Evolutionary conservation across 1,140 invertebrate genomes (phyloP).

Genomic region (Drosophila auraria): DNA sequence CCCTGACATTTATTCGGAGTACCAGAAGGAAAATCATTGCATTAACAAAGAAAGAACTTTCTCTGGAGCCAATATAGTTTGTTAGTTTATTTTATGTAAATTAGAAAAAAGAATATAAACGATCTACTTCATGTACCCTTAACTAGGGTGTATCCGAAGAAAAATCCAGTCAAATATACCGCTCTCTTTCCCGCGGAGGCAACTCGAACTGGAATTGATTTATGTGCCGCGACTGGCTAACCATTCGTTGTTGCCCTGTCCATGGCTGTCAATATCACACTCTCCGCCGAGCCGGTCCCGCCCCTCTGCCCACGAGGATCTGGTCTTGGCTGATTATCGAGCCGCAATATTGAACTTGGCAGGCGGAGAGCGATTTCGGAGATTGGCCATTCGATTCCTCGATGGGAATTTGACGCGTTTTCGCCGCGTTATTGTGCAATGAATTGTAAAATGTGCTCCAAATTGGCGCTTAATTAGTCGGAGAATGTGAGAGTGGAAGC

Average conservation of each 20-base stretch:
- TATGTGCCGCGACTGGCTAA: constrained; percentile 59
- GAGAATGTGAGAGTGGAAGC: constrained; percentile 13
- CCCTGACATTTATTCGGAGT: constrained; percentile 4
- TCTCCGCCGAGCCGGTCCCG: not conserved
- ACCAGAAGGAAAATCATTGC: not conserved
- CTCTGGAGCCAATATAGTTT: no score
- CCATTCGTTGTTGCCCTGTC: constrained; percentile 54
- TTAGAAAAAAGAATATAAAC: not conserved
- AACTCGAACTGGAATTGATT: constrained; percentile 76
- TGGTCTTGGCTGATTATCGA: constrained; percentile 61
- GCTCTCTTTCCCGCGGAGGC: constrained; percentile 19
- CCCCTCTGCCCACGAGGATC: not conserved
- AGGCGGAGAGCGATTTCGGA: constrained; percentile 29
- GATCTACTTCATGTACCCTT: not conserved
- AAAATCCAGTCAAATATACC: constrained; percentile 26
- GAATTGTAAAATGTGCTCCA: constrained; percentile 72
- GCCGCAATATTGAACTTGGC: constrained; percentile 73
- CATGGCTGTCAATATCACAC: constrained; percentile 71
- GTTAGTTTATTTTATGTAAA: no score
- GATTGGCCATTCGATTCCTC: constrained; percentile 29
- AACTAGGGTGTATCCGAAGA: constrained; percentile 4
- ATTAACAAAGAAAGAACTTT: not conserved
- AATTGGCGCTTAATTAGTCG: constrained; percentile 76
- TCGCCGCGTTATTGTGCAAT: constrained; percentile 73
- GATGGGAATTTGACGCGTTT: constrained; percentile 43